phyloP scores from a whole-genome alignment of 1,140 invertebrate species.

The Monochamus saltuarius region DNA sequence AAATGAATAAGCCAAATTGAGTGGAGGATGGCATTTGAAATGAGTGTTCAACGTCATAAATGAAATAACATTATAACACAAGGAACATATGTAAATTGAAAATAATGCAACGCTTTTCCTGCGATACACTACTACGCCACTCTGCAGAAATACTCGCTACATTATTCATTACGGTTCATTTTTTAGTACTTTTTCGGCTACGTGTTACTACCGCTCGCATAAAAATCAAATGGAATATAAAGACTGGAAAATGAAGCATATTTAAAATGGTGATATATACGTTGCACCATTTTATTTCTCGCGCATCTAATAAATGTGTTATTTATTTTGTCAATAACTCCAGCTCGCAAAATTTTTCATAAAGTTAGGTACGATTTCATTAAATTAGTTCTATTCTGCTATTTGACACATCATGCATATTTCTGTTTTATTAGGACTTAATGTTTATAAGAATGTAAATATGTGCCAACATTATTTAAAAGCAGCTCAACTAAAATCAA shows the following conservation, averaged over 20 bases:
- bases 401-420: too few relatives aligned
- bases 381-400: too few relatives aligned
- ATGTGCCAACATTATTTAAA: too few relatives aligned
- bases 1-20: slow-evolving; percentile 14
- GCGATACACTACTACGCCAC: background rate
- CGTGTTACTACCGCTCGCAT: background rate
- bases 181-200: slow-evolving; percentile 5
- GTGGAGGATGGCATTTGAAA: slow-evolving; percentile 1
- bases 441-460: too few relatives aligned
- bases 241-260: slow-evolving; percentile 2
- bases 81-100: background rate
- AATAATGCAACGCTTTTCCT: slow-evolving; percentile 3
- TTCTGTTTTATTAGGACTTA: too few relatives aligned
- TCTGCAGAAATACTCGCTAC: slow-evolving; percentile 6
- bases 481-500: too few relatives aligned
- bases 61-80: slow-evolving; percentile 10
- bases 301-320: too few relatives aligned
- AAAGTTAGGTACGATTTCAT: too few relatives aligned
- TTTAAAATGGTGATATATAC: background rate
- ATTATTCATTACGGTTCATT: slow-evolving; percentile 8
- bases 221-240: slow-evolving; percentile 6
- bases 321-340: too few relatives aligned
- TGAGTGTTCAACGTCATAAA: slow-evolving; percentile 8
- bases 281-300: too few relatives aligned
- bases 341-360: too few relatives aligned